Evolutionary conservation across 92 coral and sea anemone species (phyloP), one percentile per base, ranked within the genome.

Genomic region (Pocillopora meandrina): DNA sequence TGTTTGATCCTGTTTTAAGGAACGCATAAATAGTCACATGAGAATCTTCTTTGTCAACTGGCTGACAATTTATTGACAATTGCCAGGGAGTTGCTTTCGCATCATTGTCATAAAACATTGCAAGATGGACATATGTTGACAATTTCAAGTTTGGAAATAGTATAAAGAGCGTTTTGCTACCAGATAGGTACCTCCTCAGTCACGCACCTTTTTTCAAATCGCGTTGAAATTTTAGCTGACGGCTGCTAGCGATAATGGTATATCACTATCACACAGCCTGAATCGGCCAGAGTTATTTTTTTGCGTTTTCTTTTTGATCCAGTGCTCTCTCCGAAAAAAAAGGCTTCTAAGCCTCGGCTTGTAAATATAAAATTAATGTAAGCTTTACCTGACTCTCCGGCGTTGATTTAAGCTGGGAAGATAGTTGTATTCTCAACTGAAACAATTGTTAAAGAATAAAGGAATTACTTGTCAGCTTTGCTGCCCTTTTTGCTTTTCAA

Each of bases 311-410:
- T 16, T 70, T 0, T 34, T 68, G 47, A 19, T 68, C 73, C 47
- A 2, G 73, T 14, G 73, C n/a, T 26, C n/a, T 14, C 19, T 23
- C 73, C 73, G 7, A 16, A 19, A 4, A 64, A 19, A 3, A 61
- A 17, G 64, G 33, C 56, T 17, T 16, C 19, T 12, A 61, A 10
- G 69, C 14, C 18, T 19, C 19, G 59, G 80, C 80, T 76, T 76
- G 80, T 76, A 76, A 76, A 76, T 76, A 76, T 34, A 16, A 61
- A 61, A 76, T 60, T 31, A 76, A 60, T 76, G 80, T 76, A 76
- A 76, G 80, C 73, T 79, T 0, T 10, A 56, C 64, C 55, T 68
- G 65, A 75, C 62, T n/a, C 73, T 21, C 74, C 63, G 61, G 74
- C 35, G n/a, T 58, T 16, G 33, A 13, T 79, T 18, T 56, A 68